These are phyloP conservation scores for Urosaurus nigricauda DNA, from an alignment of 2,797 vertebrate species.

Conservation along the genomic window DNA sequence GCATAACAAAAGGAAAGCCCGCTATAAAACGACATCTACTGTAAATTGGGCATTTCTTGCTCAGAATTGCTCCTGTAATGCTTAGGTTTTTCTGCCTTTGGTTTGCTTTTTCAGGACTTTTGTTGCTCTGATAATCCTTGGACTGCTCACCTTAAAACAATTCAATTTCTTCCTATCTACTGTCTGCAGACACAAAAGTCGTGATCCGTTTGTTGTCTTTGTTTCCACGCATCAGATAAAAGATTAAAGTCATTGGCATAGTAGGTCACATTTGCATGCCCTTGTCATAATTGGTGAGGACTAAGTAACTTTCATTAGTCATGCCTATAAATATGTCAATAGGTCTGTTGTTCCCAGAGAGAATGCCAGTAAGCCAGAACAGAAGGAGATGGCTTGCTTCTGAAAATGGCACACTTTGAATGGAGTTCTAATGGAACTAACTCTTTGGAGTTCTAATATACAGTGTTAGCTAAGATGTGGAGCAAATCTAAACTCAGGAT, in stretches of 20 bases:
- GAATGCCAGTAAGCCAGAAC: accelerated
- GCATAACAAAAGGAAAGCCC: not conserved
- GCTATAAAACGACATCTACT: not conserved
- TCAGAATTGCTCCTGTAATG: not conserved
- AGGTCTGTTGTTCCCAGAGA: constrained; percentile 9
- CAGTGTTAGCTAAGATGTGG: constrained; percentile 1
- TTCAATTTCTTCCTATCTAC: not conserved
- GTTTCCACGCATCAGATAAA: not conserved
- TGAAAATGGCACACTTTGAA: not conserved
- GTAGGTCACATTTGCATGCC: not conserved
- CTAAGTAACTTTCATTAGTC: not conserved
- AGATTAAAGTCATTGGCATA: not conserved
- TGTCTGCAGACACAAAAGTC: not conserved
- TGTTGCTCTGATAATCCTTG: not conserved
- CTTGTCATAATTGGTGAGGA: not conserved
- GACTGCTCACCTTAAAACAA: not conserved
- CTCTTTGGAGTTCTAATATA: not conserved
- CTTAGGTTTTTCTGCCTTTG: not conserved
- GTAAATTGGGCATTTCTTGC: not conserved
- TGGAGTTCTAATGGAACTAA: not conserved
- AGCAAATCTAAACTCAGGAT: not conserved
- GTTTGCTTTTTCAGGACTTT: not conserved
- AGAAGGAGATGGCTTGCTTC: not conserved
- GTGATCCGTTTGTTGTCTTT: not conserved
- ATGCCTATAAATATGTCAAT: not conserved